These are phyloP conservation scores for Aythya fuligula DNA, from an alignment of 2,797 vertebrate genomes.

Conservation along the genomic window DNA sequence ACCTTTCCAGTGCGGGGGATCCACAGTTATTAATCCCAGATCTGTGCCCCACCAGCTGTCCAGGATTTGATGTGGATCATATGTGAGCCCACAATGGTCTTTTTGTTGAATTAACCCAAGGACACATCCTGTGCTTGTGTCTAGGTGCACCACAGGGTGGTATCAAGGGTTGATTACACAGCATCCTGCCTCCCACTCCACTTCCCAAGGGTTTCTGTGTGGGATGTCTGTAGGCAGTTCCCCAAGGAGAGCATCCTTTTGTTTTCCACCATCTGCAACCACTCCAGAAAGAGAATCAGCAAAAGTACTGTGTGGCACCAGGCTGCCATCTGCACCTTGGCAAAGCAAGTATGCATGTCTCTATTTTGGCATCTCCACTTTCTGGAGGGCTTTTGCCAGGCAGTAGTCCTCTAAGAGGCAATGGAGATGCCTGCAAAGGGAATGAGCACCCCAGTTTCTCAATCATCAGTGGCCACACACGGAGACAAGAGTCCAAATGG, in stretches of 20 bases:
- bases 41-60: neutral
- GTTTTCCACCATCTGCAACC: conserved; percentile 7
- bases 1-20: neutral
- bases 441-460: neutral
- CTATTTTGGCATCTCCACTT: neutral
- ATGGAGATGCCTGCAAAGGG: neutral
- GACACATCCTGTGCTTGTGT: neutral
- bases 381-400: neutral
- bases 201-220: neutral
- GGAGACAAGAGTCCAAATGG: neutral
- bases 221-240: neutral
- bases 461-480: neutral
- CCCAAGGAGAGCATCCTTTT: neutral
- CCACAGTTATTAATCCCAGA: neutral
- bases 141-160: neutral
- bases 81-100: neutral
- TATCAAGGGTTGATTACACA: neutral
- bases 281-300: neutral
- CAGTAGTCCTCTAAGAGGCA: neutral
- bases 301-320: neutral
- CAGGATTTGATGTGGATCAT: neutral
- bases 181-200: neutral
- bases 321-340: neutral
- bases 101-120: neutral
- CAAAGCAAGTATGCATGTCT: neutral